phyloP scores from a whole-genome alignment of 2,888 invertebrate genomes.

The Mylabris sibirica region DNA sequence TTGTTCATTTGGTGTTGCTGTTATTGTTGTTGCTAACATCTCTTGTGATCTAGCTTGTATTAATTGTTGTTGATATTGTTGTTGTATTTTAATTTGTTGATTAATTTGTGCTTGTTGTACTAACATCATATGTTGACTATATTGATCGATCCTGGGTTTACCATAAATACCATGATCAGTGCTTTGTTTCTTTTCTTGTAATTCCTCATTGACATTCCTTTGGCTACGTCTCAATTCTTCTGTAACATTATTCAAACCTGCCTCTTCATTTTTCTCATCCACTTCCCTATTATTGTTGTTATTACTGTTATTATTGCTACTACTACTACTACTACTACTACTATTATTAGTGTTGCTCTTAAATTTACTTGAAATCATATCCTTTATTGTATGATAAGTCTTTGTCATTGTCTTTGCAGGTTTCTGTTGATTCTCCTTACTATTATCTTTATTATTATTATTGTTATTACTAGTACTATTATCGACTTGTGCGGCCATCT shows the following conservation, averaged over 20 bases:
- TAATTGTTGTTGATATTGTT: slow-evolving; percentile 57
- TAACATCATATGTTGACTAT: slow-evolving; percentile 58
- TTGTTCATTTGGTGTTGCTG: slow-evolving; percentile 56
- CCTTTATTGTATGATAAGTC: slow-evolving; percentile 83
- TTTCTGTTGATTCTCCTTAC: slow-evolving; percentile 63
- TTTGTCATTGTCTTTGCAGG: slow-evolving; percentile 73
- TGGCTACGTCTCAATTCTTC: slow-evolving; percentile 67
- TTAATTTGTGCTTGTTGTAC: slow-evolving; percentile 51
- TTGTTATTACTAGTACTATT: slow-evolving; percentile 56
- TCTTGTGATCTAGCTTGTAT: slow-evolving; percentile 65
- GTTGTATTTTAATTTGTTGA: slow-evolving; percentile 52
- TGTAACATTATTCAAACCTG: slow-evolving; percentile 68
- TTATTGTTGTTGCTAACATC: slow-evolving; percentile 57
- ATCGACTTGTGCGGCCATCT: slow-evolving; percentile 66
- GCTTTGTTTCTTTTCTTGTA: slow-evolving; percentile 51
- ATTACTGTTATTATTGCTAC: slow-evolving; percentile 68
- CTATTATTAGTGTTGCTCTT: slow-evolving; percentile 67
- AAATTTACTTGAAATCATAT: slow-evolving; percentile 83
- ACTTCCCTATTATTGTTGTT: not conserved
- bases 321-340: slow-evolving; percentile 62
- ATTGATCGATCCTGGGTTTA: slow-evolving; percentile 66
- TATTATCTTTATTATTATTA: slow-evolving; percentile 61
- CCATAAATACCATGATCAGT: slow-evolving; percentile 69
- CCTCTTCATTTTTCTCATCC: slow-evolving; percentile 67
- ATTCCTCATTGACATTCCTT: slow-evolving; percentile 52